Evolutionary conservation across 1,140 invertebrate genomes (phyloP), one percentile per base, ranked within the genome.

Genomic region (Drosophila lacertosa): DNA sequence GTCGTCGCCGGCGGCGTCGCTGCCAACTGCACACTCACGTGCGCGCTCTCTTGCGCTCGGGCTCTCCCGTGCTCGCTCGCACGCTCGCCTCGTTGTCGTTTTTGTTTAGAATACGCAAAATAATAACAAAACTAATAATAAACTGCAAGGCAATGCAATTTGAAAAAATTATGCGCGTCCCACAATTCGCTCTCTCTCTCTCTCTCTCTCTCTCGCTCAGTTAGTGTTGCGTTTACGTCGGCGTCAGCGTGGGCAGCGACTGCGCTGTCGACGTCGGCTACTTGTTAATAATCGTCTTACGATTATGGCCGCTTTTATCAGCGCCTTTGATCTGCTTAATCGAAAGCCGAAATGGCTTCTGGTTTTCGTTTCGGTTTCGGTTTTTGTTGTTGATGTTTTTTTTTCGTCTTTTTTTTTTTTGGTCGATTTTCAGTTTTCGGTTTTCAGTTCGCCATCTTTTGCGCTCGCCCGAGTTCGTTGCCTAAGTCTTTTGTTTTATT

Each of bases 101-200:
- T 89, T 90, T 90, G 89, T 90, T 90, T 90, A 90, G 89, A 90
- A 90, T 90, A 90, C 81, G 89, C 68, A 84, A 90, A 90, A 90
- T 90, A 90, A 90, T 89, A 90, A 90, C 89, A 90, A 90, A 90
- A 90, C 83, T 90, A 90, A 90, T 90, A 90, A 90, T 89, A 84
- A 86, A 86, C 76, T 86, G 81, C 81, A 86, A 74, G 77, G 82
- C 70, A 82, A 82, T 88, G 82, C 82, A 82, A 81, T 88, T 86
- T 75, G 82, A 82, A 73, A 82, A 77, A 77, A 84, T 67, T 68
- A 60, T 73, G 60, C 44, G 59, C 24, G 18, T 32, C 33, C 11
- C 33, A 3, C 33, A 50, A 4, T 15, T 13, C 22, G 13, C 59
- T n/a, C 45, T 9, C 22, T 16, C 53, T 29, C 35, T 10, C 26